Percentiles rank a stretch among this genome's conserved stretches.
Evolutionary conservation across 1,140 invertebrate species (phyloP).

Genomic region (Lasioglossum baleicum): DNA sequence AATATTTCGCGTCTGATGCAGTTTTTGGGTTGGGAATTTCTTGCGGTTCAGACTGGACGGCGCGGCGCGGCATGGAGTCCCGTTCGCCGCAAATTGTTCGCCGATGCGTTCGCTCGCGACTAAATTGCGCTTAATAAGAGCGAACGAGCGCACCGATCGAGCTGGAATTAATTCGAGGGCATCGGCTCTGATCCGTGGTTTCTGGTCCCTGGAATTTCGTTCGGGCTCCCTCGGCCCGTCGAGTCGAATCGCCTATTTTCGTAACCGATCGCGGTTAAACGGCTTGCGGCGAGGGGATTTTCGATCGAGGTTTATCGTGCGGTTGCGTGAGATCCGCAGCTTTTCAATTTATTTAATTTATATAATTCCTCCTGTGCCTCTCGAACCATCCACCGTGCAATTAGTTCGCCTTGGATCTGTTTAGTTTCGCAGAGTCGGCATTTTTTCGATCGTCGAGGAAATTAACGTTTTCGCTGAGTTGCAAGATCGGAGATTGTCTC

Average conservation of each 20-base stretch:
- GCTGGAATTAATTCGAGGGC: constrained; percentile 13
- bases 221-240: not conserved
- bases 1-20: no score
- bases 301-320: not conserved
- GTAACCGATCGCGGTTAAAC: not conserved
- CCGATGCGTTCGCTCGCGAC: not conserved
- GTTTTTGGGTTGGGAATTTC: not conserved
- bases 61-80: not conserved
- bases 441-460: no score
- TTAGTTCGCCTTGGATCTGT: not conserved
- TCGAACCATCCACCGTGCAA: not conserved
- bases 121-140: constrained; percentile 40
- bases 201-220: not conserved
- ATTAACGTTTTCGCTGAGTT: no score
- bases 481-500: no score
- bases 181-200: not conserved
- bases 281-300: not conserved
- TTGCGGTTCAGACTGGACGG: not conserved
- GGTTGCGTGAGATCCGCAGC: not conserved
- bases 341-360: not conserved
- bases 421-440: not conserved
- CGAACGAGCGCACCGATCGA: constrained; percentile 31
- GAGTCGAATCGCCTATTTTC: not conserved
- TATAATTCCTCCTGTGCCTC: not conserved
- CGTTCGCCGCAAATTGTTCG: constrained; percentile 26